Evolutionary conservation across 1,140 invertebrate species (phyloP).

Genomic region (Drosophila bifasciata): DNA sequence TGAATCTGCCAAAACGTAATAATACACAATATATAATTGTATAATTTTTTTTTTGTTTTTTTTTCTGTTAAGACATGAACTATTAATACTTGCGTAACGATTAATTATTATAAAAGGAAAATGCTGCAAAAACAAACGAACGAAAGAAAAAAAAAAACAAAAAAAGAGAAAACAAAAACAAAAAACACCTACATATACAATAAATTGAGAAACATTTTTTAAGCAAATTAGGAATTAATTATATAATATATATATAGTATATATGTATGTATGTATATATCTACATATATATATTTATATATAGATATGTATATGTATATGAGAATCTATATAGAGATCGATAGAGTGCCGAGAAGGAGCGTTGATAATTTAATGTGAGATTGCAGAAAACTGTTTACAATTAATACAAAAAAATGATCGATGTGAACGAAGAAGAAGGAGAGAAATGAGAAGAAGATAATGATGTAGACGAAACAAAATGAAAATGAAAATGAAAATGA

Average conservation of each 20-base stretch:
- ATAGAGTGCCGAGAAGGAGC: slow-evolving; percentile 63
- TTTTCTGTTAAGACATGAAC: slow-evolving; percentile 30
- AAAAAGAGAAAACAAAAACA: slow-evolving; percentile 45
- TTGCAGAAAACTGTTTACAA: slow-evolving; percentile 72
- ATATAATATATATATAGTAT: slow-evolving; percentile 43
- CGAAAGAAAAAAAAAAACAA: slow-evolving; percentile 48
- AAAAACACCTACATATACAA: slow-evolving; percentile 64
- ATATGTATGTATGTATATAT: slow-evolving; percentile 8
- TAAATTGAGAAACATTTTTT: slow-evolving; percentile 72
- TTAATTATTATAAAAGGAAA: too few relatives aligned
- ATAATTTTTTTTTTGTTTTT: slow-evolving; percentile 23
- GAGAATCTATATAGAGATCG: slow-evolving; percentile 61
- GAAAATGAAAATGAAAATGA: slow-evolving; percentile 43
- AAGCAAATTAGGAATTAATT: slow-evolving; percentile 72
- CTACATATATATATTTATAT: slow-evolving; percentile 50
- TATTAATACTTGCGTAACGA: slow-evolving; percentile 33
- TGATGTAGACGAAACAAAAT: slow-evolving; percentile 29
- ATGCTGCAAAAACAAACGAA: slow-evolving; percentile 12
- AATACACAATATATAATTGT: slow-evolving; percentile 41
- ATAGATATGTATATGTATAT: slow-evolving; percentile 53
- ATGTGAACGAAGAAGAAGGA: slow-evolving; percentile 24
- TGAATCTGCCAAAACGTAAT: slow-evolving; percentile 24
- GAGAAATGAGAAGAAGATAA: slow-evolving; percentile 16
- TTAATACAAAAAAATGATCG: slow-evolving; percentile 66
- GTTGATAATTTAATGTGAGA: slow-evolving; percentile 60